phyloP scores from a whole-genome alignment of 2,797 vertebrate genomes.

The Luscinia megarhynchos region DNA sequence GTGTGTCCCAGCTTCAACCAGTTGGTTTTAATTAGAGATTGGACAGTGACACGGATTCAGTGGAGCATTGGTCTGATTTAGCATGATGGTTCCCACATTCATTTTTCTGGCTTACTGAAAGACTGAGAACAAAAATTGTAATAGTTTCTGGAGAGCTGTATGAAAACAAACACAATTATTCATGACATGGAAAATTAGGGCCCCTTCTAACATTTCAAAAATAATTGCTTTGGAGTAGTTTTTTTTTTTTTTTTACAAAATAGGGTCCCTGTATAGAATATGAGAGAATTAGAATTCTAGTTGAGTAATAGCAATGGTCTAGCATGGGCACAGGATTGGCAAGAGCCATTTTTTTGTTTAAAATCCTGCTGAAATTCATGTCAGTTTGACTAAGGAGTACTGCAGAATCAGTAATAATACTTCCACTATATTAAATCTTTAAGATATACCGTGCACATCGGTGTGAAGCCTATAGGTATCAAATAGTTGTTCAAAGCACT shows the following conservation, averaged over 20 bases:
- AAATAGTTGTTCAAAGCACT: neutral
- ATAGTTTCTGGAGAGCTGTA: neutral
- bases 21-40: neutral
- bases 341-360: neutral
- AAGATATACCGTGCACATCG: rapidly evolving
- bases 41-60: neutral
- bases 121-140: neutral
- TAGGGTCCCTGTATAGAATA: neutral
- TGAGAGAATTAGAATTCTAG: neutral
- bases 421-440: neutral
- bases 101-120: neutral
- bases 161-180: neutral
- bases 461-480: neutral
- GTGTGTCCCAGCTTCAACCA: neutral
- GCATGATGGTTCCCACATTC: neutral
- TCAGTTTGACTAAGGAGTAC: neutral
- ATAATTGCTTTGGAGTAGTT: neutral
- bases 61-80: neutral
- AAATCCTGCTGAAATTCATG: neutral
- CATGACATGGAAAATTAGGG: neutral
- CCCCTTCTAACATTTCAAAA: neutral
- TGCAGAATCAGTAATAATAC: neutral
- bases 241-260: neutral
- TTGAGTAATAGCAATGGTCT: neutral
- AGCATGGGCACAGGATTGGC: neutral